phyloP scores from a whole-genome alignment of 1,140 invertebrate genomes.

The Philotrypesis tridentata region DNA sequence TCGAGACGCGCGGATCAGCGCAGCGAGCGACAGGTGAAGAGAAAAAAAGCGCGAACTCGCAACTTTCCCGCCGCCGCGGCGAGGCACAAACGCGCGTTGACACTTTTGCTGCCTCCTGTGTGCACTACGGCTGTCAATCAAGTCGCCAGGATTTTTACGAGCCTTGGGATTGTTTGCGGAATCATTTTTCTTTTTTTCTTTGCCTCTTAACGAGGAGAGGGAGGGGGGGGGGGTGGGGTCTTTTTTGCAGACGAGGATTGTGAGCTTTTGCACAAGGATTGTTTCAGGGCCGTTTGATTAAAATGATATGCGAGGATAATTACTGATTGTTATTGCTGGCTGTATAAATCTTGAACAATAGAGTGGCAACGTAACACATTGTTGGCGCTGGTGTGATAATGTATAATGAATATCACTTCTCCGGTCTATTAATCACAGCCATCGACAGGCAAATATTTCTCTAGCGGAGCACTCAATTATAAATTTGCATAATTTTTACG shows the following conservation, averaged over 20 bases:
- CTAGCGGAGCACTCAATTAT: background rate
- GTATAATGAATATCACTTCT: background rate
- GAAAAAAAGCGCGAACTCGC: background rate
- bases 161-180: background rate
- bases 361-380: too few species aligned
- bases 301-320: too few species aligned
- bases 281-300: too few species aligned
- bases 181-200: too few species aligned
- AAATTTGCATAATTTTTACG: slow-evolving; percentile 2
- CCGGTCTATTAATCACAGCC: background rate
- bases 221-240: too few species aligned
- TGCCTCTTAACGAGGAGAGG: too few species aligned
- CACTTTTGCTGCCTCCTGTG: background rate
- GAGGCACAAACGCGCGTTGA: background rate
- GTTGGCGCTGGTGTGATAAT: background rate
- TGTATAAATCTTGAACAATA: too few species aligned
- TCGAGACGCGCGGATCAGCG: too few species aligned
- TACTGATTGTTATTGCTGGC: too few species aligned
- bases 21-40: background rate
- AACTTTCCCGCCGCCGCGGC: slow-evolving; percentile 16
- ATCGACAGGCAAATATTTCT: background rate
- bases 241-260: too few species aligned
- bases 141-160: background rate
- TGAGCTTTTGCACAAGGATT: too few species aligned
- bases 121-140: background rate